phyloP scores from a whole-genome alignment of 2,888 invertebrate species.

The Muscina levida region DNA sequence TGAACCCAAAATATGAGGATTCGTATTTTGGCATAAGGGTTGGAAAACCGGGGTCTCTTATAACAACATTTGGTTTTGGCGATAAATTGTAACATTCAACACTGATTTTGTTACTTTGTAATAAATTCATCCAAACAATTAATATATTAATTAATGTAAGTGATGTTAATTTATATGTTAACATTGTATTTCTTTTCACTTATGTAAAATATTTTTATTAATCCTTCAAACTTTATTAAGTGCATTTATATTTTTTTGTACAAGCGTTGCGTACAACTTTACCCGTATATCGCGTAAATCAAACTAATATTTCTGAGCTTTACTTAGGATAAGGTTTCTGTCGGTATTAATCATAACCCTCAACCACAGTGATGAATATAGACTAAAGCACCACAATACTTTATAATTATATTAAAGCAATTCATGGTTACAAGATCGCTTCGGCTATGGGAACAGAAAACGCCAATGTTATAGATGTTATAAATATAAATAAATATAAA shows the following conservation, averaged over 20 bases:
- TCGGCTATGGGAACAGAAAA: too few species aligned
- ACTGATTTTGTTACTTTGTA: constrained; percentile 28
- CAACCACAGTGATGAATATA: constrained; percentile 43
- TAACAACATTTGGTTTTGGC: constrained; percentile 76
- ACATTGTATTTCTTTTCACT: constrained; percentile 48
- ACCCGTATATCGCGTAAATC: constrained; percentile 43
- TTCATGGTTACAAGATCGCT: too few species aligned
- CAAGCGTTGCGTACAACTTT: constrained; percentile 45
- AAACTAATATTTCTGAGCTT: constrained; percentile 44
- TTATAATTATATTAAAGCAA: too few species aligned
- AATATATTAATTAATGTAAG: constrained; percentile 16
- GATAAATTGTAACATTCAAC: constrained; percentile 76
- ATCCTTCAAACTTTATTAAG: too few species aligned
- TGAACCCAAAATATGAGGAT: constrained; percentile 79
- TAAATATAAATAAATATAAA: too few species aligned
- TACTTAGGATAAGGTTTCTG: constrained; percentile 1
- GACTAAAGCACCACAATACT: too few species aligned
- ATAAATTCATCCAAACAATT: constrained; percentile 46
- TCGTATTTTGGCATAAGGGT: constrained; percentile 74
- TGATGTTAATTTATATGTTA: not conserved
- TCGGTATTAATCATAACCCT: constrained; percentile 25
- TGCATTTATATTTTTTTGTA: not conserved
- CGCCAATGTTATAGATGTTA: too few species aligned
- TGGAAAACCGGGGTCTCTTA: constrained; percentile 75
- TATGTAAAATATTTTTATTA: not conserved